Base-by-base conservation (phyloP, 2,888 invertebrate species). In the Eledone cirrhosa region DNA sequence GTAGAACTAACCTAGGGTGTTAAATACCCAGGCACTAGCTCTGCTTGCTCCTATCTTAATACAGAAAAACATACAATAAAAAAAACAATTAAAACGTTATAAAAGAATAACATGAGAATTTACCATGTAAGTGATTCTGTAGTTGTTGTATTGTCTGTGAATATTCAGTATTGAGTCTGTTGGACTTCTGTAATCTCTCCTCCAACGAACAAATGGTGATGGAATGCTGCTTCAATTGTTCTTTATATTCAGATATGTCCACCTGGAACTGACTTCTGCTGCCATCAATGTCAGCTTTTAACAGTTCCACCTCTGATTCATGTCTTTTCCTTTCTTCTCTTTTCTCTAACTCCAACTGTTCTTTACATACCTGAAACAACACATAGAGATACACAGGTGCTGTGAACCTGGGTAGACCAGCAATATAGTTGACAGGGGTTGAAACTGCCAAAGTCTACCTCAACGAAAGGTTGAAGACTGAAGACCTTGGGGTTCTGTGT, bases 131-230 rank as follows among this genome's bases (percentile, higher is more conserved):
- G 41, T 81, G 82, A 78, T 86, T 84, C 81, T 87, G 88, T 53
- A 88, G 84, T 11, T 80, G 76, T 7, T 84, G 82, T 14, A 86
- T 81, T 78, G 90, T 88, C 1, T 87, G 85, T 48, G 86, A 87
- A 80, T 85, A 86, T 77, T 89, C 88, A 78, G 88, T 89, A 80
- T 88, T 89, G 80, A 87, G 88, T 83, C 89, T 90, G 79, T 86
- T 85, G 16, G 88, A 83, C 80, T 89, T 90, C 72, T 85, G 84
- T 33, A 90, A 80, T 29, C 88, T 82, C 78, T 90, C 90, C 81
- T 91, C 90, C 88, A 90, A 88, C 77, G 89, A 85, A 82, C 89
- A 88, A 77, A 91, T 90, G 47, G 90, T 91, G 27, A 90, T 88
- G 4, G 90, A 88, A 82, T 91, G 90, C 82, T 91, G 90, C 63